phyloP scores from a whole-genome alignment of 2,888 invertebrate species.

The Cabera pusaria region DNA sequence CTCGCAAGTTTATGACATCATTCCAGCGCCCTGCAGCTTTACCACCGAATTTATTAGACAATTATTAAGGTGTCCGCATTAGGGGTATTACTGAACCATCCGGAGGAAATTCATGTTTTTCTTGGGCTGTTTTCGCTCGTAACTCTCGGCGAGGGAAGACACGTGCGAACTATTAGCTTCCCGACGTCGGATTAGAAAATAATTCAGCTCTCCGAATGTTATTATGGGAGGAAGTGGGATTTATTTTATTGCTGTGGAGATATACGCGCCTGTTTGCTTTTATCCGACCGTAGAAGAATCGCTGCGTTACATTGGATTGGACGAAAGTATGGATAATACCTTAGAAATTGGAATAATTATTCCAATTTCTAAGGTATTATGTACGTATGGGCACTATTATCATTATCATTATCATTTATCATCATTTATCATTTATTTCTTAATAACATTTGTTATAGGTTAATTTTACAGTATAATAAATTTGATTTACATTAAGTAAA shows the following conservation, averaged over 20 bases:
- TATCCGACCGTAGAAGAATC: too few species aligned
- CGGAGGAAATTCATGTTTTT: slow-evolving; percentile 79
- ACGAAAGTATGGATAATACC: too few species aligned
- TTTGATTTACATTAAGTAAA: too few species aligned
- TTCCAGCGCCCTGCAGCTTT: slow-evolving; percentile 59
- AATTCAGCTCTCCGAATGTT: slow-evolving; percentile 80
- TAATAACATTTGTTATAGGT: too few species aligned
- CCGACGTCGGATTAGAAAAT: slow-evolving; percentile 79
- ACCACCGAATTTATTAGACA: slow-evolving; percentile 78
- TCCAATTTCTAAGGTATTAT: too few species aligned
- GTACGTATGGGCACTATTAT: too few species aligned
- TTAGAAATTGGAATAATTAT: too few species aligned
- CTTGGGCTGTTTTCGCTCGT: slow-evolving; percentile 75
- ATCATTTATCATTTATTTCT: too few species aligned
- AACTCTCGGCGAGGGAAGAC: slow-evolving; percentile 72
- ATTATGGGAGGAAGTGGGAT: slow-evolving; percentile 76
- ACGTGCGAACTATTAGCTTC: slow-evolving; percentile 82
- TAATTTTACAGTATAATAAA: too few species aligned
- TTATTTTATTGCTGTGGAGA: slow-evolving; percentile 78
- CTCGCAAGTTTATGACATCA: slow-evolving; percentile 70
- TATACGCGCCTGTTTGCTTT: slow-evolving; percentile 75
- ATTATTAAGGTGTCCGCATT: slow-evolving; percentile 81
- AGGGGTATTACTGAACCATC: slow-evolving; percentile 63
- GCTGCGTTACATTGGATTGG: too few species aligned
- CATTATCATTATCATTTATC: too few species aligned